phyloP scores from a whole-genome alignment of 2,888 invertebrate genomes.

The Erebia epiphron region DNA sequence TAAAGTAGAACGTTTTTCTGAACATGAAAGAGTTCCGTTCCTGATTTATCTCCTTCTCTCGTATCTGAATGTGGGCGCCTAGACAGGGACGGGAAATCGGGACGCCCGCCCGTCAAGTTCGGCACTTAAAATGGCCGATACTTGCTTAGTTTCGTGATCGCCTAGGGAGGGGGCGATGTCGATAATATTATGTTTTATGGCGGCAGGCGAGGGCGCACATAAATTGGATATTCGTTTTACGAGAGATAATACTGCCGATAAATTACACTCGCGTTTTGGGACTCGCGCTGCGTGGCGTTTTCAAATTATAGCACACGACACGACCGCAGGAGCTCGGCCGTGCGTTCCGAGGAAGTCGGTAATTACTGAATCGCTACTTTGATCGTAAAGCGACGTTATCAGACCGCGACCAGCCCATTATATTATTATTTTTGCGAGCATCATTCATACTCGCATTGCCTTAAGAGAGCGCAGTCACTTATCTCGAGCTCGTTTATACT shows the following conservation, averaged over 20 bases:
- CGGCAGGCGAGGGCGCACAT: conserved; percentile 64
- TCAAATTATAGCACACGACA: conserved; percentile 23
- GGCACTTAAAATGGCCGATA: conserved; percentile 77
- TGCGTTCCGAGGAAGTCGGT: conserved; percentile 57
- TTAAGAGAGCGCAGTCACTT: conserved; percentile 49
- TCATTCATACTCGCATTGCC: conserved; percentile 50
- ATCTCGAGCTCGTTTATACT: conserved; percentile 56
- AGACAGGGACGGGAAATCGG: conserved; percentile 51
- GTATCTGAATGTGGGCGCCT: conserved; percentile 39
- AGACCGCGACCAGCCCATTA: conserved; percentile 66
- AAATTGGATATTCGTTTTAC: conserved; percentile 79
- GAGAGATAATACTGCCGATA: conserved; percentile 73
- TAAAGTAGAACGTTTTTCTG: conserved; percentile 63
- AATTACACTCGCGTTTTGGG: conserved; percentile 70
- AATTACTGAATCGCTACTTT: conserved; percentile 57
- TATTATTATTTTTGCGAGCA: conserved; percentile 55
- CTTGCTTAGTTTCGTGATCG: conserved; percentile 80
- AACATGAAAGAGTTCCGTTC: conserved; percentile 70
- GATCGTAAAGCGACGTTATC: conserved; percentile 59
- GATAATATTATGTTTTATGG: conserved; percentile 81
- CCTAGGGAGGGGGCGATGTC: conserved; percentile 79
- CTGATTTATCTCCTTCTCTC: conserved; percentile 52
- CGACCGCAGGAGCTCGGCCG: conserved; percentile 45
- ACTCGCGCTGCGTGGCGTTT: conserved; percentile 58
- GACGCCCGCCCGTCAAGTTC: conserved; percentile 69